phyloP scores from a whole-genome alignment of 2,888 invertebrate genomes.

The Dichetophora obliterata region DNA sequence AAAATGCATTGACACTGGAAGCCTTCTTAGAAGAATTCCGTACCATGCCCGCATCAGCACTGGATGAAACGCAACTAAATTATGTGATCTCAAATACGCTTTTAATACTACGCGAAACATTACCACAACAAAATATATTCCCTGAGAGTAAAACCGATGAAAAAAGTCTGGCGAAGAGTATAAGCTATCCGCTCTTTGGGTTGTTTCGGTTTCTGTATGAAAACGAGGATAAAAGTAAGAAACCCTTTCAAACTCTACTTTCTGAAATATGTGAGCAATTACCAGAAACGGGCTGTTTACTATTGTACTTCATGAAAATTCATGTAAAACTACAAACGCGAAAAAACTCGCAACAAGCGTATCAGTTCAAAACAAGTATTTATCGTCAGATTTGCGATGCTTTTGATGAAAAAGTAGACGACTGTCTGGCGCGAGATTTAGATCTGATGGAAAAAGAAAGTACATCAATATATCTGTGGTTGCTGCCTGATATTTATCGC shows the following conservation, averaged over 20 bases:
- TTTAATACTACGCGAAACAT: constrained; percentile 65
- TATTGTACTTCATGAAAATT: constrained; percentile 91
- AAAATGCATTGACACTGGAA: constrained; percentile 66
- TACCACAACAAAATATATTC: constrained; percentile 68
- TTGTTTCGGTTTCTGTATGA: constrained; percentile 87
- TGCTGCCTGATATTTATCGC: constrained; percentile 92
- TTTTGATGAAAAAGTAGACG: constrained; percentile 74
- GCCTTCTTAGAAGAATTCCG: constrained; percentile 68
- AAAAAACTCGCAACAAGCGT: constrained; percentile 72
- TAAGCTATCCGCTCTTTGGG: constrained; percentile 87
- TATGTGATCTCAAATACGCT: constrained; percentile 68
- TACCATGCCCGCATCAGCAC: constrained; percentile 61
- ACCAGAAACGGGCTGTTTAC: constrained; percentile 84
- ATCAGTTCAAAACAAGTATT: constrained; percentile 84
- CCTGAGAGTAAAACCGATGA: constrained; percentile 75
- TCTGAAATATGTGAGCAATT: constrained; percentile 83
- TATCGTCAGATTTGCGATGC: constrained; percentile 91
- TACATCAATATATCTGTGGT: constrained; percentile 88
- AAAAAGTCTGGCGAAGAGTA: constrained; percentile 78
- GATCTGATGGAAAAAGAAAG: constrained; percentile 91
- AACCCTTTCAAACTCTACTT: constrained; percentile 83
- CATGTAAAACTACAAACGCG: constrained; percentile 74
- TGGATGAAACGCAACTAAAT: constrained; percentile 68
- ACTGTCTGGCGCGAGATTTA: constrained; percentile 77
- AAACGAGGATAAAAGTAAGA: constrained; percentile 80